Base-by-base conservation (phyloP, 2,113 vertebrate genomes). In the Chloebia gouldiae region DNA sequence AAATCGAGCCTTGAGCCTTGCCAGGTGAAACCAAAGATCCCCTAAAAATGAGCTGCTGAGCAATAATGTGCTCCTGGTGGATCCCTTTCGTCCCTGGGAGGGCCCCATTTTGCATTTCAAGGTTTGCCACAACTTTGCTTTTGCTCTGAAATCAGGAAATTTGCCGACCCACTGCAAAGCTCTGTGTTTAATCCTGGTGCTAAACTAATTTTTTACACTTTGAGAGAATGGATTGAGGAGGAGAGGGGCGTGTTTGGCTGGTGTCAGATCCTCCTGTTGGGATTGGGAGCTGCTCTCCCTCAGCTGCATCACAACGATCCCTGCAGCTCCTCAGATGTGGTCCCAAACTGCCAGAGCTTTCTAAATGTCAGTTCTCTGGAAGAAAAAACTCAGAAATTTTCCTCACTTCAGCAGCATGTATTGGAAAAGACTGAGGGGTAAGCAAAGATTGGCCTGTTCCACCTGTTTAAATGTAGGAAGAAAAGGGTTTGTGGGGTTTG, bases 291-390 rank as follows among this genome's bases (percentile, higher is more conserved):
- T 81, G 28, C 17, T 69, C 42, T 56, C 61, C 30, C n/a, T 40
- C 20, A 49, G 59, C 37, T 61, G n/a, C 70, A n/a, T 13, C 9
- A 0, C 16, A 1, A 0, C 14, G 1, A 5, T 15, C 71, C 73
- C 42, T 39, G 61, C 65, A 33, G 28, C 23, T 72, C 51, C 57
- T 84, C 68, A 5, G 27, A 9, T 27, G n/a, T 19, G 59, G 1
- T n/a, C 42, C 51, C 42, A 45, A 33, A 47, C 47, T 25, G 28
- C 45, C 3, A 13, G 9, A 47, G 50, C 33, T 79, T 72, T 73
- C 30, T 2, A 28, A 61, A 53, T 25, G 10, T 50, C 50, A 19
- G 1, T 57, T 57, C 13, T 47, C 11, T 30, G 24, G 47, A 39
- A 65, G 37, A 65, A 42, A 54, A 44, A 50, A 42, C n/a, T 3